Conservation (phyloP, 1,140 invertebrate species). For the Gerris buenoi region DNA sequence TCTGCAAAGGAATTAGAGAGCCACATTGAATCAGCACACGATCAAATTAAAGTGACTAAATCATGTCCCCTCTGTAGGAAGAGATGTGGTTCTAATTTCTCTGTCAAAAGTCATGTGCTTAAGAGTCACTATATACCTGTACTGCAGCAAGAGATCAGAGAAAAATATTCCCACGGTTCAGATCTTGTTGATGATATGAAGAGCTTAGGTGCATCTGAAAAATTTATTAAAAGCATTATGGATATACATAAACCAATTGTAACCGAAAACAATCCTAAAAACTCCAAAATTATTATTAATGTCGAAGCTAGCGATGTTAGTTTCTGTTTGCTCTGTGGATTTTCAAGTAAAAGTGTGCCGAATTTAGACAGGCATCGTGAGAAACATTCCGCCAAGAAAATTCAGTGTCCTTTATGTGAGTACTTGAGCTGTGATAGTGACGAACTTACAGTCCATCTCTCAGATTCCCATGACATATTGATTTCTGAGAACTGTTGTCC, state of each 20-base stretch:
- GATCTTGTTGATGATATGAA: neutral
- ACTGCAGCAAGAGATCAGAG: conserved; percentile 2
- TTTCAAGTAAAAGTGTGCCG: neutral
- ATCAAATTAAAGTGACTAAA: neutral
- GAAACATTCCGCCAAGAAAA: neutral
- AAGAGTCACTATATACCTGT: conserved; percentile 7
- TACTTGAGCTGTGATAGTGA: neutral
- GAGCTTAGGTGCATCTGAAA: neutral
- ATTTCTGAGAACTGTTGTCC: neutral
- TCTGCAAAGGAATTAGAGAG: neutral
- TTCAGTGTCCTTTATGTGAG: neutral
- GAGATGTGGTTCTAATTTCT: conserved; percentile 36
- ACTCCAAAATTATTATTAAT: neutral
- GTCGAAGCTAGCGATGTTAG: neutral
- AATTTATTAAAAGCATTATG: neutral
- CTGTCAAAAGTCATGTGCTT: conserved; percentile 33
- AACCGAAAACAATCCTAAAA: neutral
- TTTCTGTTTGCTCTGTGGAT: neutral
- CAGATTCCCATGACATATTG: neutral
- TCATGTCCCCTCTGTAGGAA: conserved; percentile 33
- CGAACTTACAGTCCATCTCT: neutral
- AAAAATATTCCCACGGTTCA: neutral
- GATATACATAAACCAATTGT: neutral
- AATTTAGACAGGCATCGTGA: neutral
- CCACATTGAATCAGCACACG: neutral